Evolutionary conservation across 2,888 invertebrate genomes (phyloP), one percentile per base, ranked within the genome.

Genomic region (Morpho helenor): DNA sequence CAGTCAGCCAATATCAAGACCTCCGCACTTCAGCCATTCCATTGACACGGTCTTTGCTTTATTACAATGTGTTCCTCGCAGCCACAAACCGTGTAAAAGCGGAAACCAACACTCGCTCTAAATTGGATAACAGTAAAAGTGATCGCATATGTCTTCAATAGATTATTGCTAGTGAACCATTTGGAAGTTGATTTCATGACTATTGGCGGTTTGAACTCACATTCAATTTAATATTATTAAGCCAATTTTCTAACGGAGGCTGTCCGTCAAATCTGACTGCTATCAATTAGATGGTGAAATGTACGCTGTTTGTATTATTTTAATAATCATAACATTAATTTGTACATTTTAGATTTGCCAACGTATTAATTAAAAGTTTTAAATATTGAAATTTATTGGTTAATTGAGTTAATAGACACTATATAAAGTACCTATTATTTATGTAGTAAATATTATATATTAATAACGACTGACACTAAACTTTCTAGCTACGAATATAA

Each of bases 91-190:
- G 81, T 87, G 84, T 85, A 88, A 88, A 87, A 87, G 87, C 84
- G 86, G 87, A 88, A 87, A 87, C 84, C 82, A 75, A 84, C 76
- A 77, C 77, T 80, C 81, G 87, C 80, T 86, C 87, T 75, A 87
- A 89, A 88, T 89, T 87, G 87, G 84, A 87, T 88, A 89, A 87
- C 87, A 89, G 88, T 88, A 88, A 87, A 86, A 87, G 84, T 86
- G 87, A 83, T 88, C 87, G 84, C 87, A 87, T 84, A 87, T 82
- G 73, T 84, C 76, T 86, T 80, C 79, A 77, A 82, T 82, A 78
- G 80, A 80, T 82, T 82, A 82, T 81, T 78, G 74, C 76, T 69
- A 68, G 67, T 68, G 68, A 69, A 74, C 58, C 66, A 68, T 64
- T 67, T 64, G 63, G 51, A 62, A 64, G 74, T 77, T 72, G 75